phyloP scores from a whole-genome alignment of 2,113 vertebrate genomes.

The Ammodytes marinus region DNA sequence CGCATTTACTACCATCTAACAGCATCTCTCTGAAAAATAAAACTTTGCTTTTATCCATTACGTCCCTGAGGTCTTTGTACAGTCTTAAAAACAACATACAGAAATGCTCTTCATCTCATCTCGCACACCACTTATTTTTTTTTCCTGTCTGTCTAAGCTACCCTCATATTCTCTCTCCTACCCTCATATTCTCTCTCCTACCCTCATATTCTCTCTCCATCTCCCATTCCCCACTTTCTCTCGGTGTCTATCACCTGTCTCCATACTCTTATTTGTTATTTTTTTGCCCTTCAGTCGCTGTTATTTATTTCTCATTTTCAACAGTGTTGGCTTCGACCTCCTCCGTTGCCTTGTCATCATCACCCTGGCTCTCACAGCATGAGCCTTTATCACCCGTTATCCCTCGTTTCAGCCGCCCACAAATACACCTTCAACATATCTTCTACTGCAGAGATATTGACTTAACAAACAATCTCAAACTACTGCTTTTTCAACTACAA shows the following conservation, averaged over 20 bases:
- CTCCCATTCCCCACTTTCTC: constrained; percentile 41
- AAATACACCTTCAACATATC: background rate
- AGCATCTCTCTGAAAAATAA: constrained; percentile 41
- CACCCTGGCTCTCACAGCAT: constrained; percentile 16
- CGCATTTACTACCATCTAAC: constrained; percentile 44
- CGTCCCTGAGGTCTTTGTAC: constrained; percentile 47
- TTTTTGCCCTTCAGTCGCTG: background rate
- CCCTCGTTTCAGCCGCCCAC: background rate
- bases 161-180: constrained; percentile 34
- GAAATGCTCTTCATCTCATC: constrained; percentile 18
- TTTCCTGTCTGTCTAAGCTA: constrained; percentile 20
- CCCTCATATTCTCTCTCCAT: constrained; percentile 35
- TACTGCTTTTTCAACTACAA: background rate
- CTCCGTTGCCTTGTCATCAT: constrained; percentile 13
- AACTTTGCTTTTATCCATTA: constrained; percentile 39
- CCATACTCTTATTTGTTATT: constrained; percentile 18
- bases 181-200: constrained; percentile 35
- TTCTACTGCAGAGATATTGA: background rate
- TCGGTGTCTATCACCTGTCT: constrained; percentile 32
- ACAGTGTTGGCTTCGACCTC: background rate
- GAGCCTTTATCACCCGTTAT: constrained; percentile 16
- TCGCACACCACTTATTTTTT: constrained; percentile 21
- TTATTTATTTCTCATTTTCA: constrained; percentile 15
- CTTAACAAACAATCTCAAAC: background rate
- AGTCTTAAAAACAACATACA: constrained; percentile 41